Percentiles rank a stretch among this genome's conserved stretches.
Conservation (phyloP, 2,797 vertebrate species). For the Onychomys torridus region DNA sequence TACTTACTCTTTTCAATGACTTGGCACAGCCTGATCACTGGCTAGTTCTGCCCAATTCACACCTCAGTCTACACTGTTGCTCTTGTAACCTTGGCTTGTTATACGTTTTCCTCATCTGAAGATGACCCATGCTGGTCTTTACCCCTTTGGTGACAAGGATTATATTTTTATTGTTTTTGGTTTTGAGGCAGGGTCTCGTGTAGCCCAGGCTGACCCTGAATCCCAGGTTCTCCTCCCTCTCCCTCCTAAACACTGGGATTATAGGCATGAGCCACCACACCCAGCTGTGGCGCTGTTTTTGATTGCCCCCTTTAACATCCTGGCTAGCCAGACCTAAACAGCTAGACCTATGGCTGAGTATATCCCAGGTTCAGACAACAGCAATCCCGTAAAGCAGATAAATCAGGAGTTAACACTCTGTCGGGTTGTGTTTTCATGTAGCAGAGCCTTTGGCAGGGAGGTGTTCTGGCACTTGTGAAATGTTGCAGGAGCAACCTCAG, state of each 20-base stretch:
- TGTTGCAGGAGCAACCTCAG: not conserved
- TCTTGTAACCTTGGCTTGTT: not conserved
- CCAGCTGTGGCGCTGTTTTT: not conserved
- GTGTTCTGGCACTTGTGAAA: not conserved
- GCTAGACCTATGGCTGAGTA: not conserved
- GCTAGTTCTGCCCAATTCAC: not conserved
- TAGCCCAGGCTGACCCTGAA: not conserved
- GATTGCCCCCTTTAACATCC: not conserved
- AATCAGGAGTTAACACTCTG: not conserved
- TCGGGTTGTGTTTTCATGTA: not conserved
- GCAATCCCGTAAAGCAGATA: not conserved
- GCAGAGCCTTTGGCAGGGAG: not conserved
- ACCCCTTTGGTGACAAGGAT: not conserved
- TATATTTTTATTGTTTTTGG: not conserved
- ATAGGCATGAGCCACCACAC: not conserved
- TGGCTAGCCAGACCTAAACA: not conserved
- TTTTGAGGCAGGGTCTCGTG: not conserved
- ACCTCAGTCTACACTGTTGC: not conserved
- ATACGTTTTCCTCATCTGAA: not conserved
- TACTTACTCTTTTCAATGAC: not conserved
- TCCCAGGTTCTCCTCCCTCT: not conserved
- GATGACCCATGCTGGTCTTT: not conserved
- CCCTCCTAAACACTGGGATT: not conserved
- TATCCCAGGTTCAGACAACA: not conserved
- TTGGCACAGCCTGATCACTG: not conserved